phyloP scores from a whole-genome alignment of 2,888 invertebrate genomes.

The Auanema freiburgensis region DNA sequence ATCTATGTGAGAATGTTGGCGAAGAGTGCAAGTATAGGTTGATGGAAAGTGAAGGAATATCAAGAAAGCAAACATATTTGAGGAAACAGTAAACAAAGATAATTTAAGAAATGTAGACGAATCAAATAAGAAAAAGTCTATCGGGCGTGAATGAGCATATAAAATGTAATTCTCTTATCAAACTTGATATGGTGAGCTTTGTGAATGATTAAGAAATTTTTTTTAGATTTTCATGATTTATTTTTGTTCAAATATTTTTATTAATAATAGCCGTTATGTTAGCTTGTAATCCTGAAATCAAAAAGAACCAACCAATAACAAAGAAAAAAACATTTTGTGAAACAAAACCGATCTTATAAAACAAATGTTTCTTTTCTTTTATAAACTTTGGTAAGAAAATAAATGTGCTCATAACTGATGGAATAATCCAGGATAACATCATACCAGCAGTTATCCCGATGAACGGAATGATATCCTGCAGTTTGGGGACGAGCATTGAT shows the following conservation, averaged over 20 bases:
- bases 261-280: conserved; percentile 23
- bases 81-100: too few species aligned
- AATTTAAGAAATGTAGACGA: too few species aligned
- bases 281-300: conserved; percentile 43
- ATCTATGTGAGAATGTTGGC: neutral
- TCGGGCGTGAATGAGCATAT: too few species aligned
- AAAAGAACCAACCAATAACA: conserved; percentile 39
- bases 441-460: conserved; percentile 51
- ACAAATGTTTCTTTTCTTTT: neutral
- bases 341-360: conserved; percentile 5
- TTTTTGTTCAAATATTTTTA: neutral
- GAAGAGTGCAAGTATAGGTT: too few species aligned
- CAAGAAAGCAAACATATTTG: too few species aligned
- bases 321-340: conserved; percentile 26
- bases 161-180: too few species aligned
- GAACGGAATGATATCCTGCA: conserved; percentile 52
- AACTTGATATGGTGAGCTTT: too few species aligned
- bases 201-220: too few species aligned
- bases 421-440: conserved; percentile 52
- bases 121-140: too few species aligned
- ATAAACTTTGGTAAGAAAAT: conserved; percentile 36
- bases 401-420: conserved; percentile 42
- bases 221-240: too few species aligned
- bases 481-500: conserved; percentile 46
- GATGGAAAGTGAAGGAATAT: too few species aligned